Conservation (phyloP, 2,113 vertebrate genomes). For the Sylvilagus bachmani region DNA sequence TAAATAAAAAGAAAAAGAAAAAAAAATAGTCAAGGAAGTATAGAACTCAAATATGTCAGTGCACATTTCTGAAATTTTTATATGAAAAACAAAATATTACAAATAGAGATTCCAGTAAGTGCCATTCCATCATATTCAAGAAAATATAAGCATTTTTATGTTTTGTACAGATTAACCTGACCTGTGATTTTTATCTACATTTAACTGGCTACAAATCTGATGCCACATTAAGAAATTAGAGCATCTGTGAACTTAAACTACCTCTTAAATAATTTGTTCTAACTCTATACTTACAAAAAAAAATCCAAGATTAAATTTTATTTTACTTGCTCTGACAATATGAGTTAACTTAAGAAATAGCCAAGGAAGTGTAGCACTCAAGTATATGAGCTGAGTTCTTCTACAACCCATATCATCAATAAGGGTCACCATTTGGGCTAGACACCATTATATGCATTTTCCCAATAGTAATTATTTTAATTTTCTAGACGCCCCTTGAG, state of each 20-base stretch:
- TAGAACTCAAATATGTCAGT: background rate
- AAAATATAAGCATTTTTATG: background rate
- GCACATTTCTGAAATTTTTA: background rate
- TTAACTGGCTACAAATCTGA: background rate
- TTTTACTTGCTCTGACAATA: background rate
- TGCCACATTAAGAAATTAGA: background rate
- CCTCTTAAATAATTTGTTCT: constrained; percentile 21
- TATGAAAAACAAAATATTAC: background rate
- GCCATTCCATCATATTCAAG: background rate
- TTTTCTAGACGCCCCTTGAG: background rate
- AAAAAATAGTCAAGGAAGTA: background rate
- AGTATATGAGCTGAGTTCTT: background rate
- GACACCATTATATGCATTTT: background rate
- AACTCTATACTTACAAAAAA: background rate
- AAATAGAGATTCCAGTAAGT: background rate
- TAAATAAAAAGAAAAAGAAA: too few relatives aligned
- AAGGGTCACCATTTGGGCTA: background rate
- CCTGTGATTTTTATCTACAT: constrained; percentile 8
- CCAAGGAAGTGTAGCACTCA: background rate
- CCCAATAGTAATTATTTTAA: background rate
- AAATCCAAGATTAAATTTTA: background rate
- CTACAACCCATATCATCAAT: background rate
- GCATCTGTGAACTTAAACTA: background rate
- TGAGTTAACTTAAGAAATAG: background rate
- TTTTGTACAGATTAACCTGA: constrained; percentile 11